These are phyloP conservation scores for Melanerpes aurifrons DNA, from an alignment of 2,113 vertebrate species.

Conservation along the genomic window DNA sequence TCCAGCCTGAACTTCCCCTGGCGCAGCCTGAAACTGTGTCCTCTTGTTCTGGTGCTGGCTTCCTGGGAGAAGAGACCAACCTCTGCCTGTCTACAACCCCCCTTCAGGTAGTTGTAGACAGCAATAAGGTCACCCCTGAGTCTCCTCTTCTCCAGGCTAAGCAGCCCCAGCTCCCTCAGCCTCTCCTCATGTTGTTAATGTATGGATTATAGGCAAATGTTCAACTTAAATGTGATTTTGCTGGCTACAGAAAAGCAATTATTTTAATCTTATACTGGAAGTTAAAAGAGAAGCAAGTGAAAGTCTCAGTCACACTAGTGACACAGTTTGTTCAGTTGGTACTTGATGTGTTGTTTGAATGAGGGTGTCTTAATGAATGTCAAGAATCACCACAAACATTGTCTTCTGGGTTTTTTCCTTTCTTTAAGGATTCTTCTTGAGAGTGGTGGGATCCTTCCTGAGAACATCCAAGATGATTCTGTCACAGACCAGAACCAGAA, in stretches of 20 bases:
- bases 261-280: background rate
- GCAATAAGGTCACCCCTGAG: no score
- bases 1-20: no score
- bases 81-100: no score
- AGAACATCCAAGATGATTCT: constrained; percentile 86
- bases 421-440: constrained; percentile 86
- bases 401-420: background rate
- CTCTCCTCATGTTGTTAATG: no score
- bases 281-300: background rate
- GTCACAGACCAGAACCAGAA: constrained; percentile 64
- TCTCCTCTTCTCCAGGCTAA: no score
- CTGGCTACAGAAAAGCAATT: background rate
- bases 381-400: background rate
- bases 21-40: no score
- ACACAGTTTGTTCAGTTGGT: background rate
- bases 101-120: no score
- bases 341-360: background rate
- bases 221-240: background rate
- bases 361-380: background rate
- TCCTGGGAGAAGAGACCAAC: no score
- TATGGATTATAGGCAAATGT: background rate
- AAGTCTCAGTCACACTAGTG: background rate
- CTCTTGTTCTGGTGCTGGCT: no score
- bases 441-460: constrained; percentile 83
- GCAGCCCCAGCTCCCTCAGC: no score